These are phyloP conservation scores for Muraenolepis orangiensis DNA, from an alignment of 2,797 vertebrate species.

Conservation along the genomic window DNA sequence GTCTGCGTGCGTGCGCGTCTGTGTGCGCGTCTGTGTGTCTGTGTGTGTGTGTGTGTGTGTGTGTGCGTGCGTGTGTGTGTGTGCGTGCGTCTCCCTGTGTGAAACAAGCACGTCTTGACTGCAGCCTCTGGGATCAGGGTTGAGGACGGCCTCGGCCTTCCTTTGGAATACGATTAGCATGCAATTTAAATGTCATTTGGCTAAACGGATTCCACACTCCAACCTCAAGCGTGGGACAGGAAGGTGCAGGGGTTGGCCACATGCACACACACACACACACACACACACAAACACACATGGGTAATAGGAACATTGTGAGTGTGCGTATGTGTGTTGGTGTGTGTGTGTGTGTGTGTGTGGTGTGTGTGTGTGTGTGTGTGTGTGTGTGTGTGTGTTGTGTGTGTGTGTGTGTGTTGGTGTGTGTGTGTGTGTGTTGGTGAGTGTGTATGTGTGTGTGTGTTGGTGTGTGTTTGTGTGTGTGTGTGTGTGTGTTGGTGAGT, in stretches of 20 bases:
- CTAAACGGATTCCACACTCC: constrained; percentile 47
- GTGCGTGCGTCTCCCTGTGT: not conserved
- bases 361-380: constrained; percentile 15
- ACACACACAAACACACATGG: constrained; percentile 14
- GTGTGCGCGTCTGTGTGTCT: not conserved
- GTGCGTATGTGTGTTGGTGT: constrained; percentile 7
- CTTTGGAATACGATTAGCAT: constrained; percentile 57
- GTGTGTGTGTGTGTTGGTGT: constrained; percentile 14
- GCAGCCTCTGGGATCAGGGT: not conserved
- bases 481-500: constrained; percentile 14
- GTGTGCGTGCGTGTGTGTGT: not conserved
- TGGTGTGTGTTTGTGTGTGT: constrained; percentile 6
- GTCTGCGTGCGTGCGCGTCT: too few relatives aligned
- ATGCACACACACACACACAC: constrained; percentile 8
- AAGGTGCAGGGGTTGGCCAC: constrained; percentile 7
- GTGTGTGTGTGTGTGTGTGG: constrained; percentile 11
- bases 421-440: constrained; percentile 9
- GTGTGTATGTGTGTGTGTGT: constrained; percentile 14
- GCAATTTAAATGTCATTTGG: constrained; percentile 52
- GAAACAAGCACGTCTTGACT: not conserved
- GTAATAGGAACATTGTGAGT: constrained; percentile 25
- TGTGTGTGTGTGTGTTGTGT: constrained; percentile 11
- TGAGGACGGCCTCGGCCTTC: constrained; percentile 26
- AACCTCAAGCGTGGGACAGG: constrained; percentile 11
- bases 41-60: not conserved